These are phyloP conservation scores for Noctua janthe DNA, from an alignment of 2,888 invertebrate species.

Conservation along the genomic window DNA sequence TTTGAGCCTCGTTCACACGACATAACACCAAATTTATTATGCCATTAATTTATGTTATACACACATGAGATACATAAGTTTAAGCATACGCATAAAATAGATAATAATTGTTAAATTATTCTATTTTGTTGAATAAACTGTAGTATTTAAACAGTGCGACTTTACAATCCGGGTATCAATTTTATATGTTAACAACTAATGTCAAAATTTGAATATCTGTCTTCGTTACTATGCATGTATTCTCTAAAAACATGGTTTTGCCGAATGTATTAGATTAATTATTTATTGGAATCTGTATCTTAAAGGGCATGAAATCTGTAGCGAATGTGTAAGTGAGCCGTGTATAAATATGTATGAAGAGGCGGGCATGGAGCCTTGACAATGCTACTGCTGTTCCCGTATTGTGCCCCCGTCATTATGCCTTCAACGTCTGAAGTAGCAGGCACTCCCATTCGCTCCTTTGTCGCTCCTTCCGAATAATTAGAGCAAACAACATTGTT, in stretches of 20 bases:
- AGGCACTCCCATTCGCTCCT: constrained; percentile 84
- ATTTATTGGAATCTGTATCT: constrained; percentile 58
- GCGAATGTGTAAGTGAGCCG: constrained; percentile 72
- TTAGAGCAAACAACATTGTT: constrained; percentile 84
- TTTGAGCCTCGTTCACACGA: constrained; percentile 51
- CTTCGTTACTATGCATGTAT: constrained; percentile 66
- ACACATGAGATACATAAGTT: constrained; percentile 45
- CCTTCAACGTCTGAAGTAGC: constrained; percentile 82
- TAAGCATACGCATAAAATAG: constrained; percentile 48
- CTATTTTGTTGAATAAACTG: constrained; percentile 42
- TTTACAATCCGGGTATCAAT: constrained; percentile 54
- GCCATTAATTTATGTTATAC: constrained; percentile 49
- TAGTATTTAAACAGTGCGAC: constrained; percentile 35
- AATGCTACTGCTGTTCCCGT: constrained; percentile 82
- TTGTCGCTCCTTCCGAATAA: constrained; percentile 89
- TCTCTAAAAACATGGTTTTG: constrained; percentile 67
- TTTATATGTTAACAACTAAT: constrained; percentile 64
- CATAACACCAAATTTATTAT: constrained; percentile 54
- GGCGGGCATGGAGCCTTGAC: constrained; percentile 81
- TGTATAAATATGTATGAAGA: constrained; percentile 87
- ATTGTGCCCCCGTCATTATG: constrained; percentile 85
- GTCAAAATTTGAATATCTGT: constrained; percentile 64
- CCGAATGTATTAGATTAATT: constrained; percentile 71
- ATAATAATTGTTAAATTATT: constrained; percentile 58
- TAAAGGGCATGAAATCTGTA: constrained; percentile 64